A percentile compares a stretch with the other conserved stretches of the same genome.
Evolutionary conservation across 2,888 invertebrate species (phyloP).

Genomic region (Polia nebulosa): DNA sequence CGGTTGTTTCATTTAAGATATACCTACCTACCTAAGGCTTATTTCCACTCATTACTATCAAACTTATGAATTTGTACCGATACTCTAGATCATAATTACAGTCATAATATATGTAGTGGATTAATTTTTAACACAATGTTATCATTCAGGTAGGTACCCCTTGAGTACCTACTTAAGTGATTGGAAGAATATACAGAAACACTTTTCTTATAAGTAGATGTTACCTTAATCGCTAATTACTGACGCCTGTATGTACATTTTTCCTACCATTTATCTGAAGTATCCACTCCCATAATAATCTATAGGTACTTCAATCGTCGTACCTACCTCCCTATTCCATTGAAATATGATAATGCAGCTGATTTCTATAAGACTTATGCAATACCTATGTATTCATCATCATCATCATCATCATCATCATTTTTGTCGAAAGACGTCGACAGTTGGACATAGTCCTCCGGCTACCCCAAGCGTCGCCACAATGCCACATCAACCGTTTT

Average conservation of each 20-base stretch:
- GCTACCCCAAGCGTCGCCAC: no score
- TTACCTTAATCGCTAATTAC: neutral
- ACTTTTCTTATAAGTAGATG: neutral
- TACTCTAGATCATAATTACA: neutral
- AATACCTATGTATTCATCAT: neutral
- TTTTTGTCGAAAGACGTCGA: neutral
- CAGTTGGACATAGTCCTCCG: no score
- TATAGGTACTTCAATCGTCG: neutral
- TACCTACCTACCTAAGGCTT: no score
- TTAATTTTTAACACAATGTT: neutral
- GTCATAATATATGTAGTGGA: neutral
- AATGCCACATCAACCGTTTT: no score
- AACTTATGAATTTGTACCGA: neutral
- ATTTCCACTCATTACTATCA: no score
- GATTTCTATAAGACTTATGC: neutral
- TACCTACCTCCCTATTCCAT: neutral
- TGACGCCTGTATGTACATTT: neutral
- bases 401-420: no score
- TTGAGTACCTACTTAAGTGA: neutral
- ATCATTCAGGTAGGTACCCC: neutral
- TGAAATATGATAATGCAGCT: neutral
- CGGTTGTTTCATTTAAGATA: no score
- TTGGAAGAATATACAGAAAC: neutral
- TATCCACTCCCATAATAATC: neutral
- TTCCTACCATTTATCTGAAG: neutral